phyloP scores from a whole-genome alignment of 2,888 invertebrate genomes.

The Pristionchus arcanus region DNA sequence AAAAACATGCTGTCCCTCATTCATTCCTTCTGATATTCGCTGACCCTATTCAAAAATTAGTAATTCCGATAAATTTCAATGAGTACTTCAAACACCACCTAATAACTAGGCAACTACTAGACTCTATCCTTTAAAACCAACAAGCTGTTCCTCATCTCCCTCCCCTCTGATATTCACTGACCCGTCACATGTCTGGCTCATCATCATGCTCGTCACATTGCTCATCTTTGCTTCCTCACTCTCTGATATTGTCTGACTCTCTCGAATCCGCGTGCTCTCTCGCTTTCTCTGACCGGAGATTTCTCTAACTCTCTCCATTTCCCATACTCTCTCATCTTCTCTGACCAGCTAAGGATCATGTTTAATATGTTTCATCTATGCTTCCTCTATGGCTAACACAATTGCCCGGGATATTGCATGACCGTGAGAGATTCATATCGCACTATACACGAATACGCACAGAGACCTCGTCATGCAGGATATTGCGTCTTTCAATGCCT shows the following conservation, averaged over 20 bases:
- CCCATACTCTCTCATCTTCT: not conserved
- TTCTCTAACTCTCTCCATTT: not conserved
- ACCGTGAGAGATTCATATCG: not conserved
- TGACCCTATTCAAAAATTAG: too few relatives aligned
- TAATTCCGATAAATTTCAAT: too few relatives aligned
- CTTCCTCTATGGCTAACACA: conserved; percentile 23
- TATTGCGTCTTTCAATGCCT: not conserved
- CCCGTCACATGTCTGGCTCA: conserved; percentile 11
- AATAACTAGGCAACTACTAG: not conserved
- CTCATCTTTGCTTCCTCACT: conserved; percentile 17
- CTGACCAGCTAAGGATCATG: not conserved
- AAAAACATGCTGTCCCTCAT: too few relatives aligned
- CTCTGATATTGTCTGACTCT: not conserved
- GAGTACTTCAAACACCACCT: not conserved
- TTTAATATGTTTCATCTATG: not conserved
- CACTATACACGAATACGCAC: conserved; percentile 22
- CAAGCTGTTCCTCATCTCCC: not conserved
- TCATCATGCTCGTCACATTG: conserved; percentile 4
- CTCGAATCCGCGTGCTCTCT: not conserved
- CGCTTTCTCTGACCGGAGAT: not conserved
- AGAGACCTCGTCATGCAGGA: not conserved
- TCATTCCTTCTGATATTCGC: too few relatives aligned
- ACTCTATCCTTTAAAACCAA: not conserved
- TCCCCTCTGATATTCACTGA: not conserved
- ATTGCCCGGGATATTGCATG: not conserved